Base-by-base conservation (phyloP, 2,113 vertebrate species). In the Tautogolabrus adspersus region DNA sequence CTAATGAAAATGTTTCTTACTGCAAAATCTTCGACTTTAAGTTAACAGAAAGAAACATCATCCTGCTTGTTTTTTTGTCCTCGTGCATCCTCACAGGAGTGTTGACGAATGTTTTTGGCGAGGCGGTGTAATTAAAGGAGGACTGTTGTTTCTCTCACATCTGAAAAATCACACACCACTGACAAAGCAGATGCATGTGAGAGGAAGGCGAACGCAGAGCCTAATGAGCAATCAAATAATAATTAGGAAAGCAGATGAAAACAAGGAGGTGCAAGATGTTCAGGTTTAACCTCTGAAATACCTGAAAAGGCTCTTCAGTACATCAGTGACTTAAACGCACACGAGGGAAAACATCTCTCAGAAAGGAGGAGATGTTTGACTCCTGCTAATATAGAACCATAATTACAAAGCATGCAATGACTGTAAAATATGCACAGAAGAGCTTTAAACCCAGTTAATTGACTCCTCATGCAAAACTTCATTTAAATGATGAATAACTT, bases 191-290 rank as follows among this genome's bases (percentile, higher is more conserved):
- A 94, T 89, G 91, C 88, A 82, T 61, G 62, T 81, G 46, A 49
- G 47, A 19, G 16, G 47, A 49, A 49, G 47, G 47, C 47, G 47
- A 49, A 76, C 54, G 60, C 77, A 63, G 82, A 21, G 77, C 83
- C 91, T 94, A 94, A 94, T 92, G 93, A 94, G 93, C 94, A 93
- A 93, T 95, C 91, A 94, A 84, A 90, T 91, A 81, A 93, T 93
- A 91, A 94, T 93, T 92, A 93, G 87, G 76, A 89, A 88, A 87
- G 79, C 56, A 47, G 77, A 82, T 83, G 75, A 83, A 61, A 85
- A 81, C 30, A 79, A 89, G 88, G 81, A 49, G 47, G 47, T 79
- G 65, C 88, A 86, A 92, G 88, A 91, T 85, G 87, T 91, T 81
- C 81, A 83, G 73, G 82, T 88, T 90, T 44, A 42, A 76, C 66